Percentiles rank a stretch among this genome's conserved stretches.
These are phyloP conservation scores for Acronicta aceris DNA, from an alignment of 2,888 invertebrate species.

Conservation along the genomic window DNA sequence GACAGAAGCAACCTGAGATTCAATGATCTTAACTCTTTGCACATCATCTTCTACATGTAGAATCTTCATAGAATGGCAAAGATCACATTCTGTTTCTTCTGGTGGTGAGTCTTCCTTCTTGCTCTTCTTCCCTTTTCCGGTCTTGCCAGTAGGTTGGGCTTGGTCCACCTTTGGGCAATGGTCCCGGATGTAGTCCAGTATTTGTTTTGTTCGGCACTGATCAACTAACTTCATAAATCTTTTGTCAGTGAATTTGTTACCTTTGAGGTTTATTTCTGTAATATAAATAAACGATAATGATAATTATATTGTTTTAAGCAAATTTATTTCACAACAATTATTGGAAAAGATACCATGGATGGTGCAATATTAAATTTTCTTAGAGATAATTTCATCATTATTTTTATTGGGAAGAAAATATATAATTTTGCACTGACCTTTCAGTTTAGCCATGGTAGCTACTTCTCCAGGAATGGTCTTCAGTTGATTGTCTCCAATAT, in stretches of 20 bases:
- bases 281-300: background rate
- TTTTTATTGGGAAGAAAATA: background rate
- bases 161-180: conserved; percentile 87
- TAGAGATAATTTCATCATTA: background rate
- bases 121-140: conserved; percentile 75
- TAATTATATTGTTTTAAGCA: background rate
- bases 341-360: background rate
- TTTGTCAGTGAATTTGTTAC: conserved; percentile 93
- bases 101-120: conserved; percentile 78
- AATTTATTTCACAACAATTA: background rate
- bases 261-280: conserved; percentile 92
- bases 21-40: conserved; percentile 85
- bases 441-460: conserved; percentile 92
- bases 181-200: conserved; percentile 93
- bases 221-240: conserved; percentile 93
- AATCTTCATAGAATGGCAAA: conserved; percentile 80
- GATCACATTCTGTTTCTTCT: conserved; percentile 69
- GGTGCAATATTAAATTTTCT: background rate
- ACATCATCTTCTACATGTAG: conserved; percentile 86
- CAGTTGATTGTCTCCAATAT: conserved; percentile 92
- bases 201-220: conserved; percentile 93
- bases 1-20: conserved; percentile 89
- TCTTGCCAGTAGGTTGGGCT: conserved; percentile 65
- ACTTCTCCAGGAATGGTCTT: conserved; percentile 92
- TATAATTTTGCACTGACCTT: conserved; percentile 81